These are phyloP conservation scores for Bubo bubo DNA, from an alignment of 2,113 vertebrate genomes.

Conservation along the genomic window DNA sequence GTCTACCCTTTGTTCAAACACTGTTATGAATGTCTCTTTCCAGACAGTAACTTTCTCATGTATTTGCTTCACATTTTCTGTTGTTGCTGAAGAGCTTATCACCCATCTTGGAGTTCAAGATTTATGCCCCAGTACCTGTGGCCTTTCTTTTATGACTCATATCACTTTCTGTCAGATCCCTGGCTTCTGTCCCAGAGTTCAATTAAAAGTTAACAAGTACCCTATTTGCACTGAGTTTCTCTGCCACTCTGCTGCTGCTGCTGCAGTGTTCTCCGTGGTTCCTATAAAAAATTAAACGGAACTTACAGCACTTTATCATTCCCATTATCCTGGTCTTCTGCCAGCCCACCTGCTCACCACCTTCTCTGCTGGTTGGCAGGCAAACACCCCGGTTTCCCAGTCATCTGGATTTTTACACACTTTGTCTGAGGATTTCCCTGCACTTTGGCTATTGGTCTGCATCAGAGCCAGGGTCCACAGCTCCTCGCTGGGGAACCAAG, in stretches of 20 bases:
- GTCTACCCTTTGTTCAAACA: background rate
- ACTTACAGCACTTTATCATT: background rate
- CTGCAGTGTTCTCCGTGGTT: background rate
- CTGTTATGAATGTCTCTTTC: background rate
- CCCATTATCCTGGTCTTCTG: background rate
- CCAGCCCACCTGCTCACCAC: background rate
- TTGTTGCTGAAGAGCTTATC: background rate
- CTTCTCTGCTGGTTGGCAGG: background rate
- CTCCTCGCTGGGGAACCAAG: background rate
- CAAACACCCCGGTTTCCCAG: background rate
- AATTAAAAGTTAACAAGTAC: slow-evolving; percentile 20
- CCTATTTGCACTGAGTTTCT: background rate
- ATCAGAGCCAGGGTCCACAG: background rate
- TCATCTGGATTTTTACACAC: background rate
- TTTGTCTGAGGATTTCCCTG: background rate
- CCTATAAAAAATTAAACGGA: background rate
- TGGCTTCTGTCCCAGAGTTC: background rate
- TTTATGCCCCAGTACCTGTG: background rate
- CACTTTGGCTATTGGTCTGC: background rate
- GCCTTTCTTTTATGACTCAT: background rate
- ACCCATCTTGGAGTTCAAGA: background rate
- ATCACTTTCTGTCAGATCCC: background rate
- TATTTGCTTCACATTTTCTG: background rate
- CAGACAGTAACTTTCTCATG: background rate
- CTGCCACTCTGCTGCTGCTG: background rate